These are phyloP conservation scores for Drosophila mercatorum DNA, from an alignment of 2,888 invertebrate species.

Conservation along the genomic window DNA sequence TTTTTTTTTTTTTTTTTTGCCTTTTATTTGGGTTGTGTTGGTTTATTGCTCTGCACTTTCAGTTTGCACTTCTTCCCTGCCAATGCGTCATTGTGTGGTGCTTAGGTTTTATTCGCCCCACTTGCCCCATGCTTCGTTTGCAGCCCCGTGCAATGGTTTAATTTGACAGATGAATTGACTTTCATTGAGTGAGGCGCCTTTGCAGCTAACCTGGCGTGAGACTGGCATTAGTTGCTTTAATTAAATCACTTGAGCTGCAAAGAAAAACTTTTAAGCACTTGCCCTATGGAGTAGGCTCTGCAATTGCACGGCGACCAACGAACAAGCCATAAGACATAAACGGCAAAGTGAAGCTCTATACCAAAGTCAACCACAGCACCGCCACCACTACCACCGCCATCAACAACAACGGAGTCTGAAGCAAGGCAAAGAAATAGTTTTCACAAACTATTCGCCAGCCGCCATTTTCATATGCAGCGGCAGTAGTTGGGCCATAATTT, in stretches of 20 bases:
- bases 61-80: slow-evolving; percentile 34
- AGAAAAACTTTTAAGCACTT: slow-evolving; percentile 49
- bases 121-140: slow-evolving; percentile 42
- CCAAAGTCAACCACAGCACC: slow-evolving; percentile 66
- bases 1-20: slow-evolving; percentile 3
- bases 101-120: slow-evolving; percentile 44
- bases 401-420: slow-evolving; percentile 22
- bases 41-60: slow-evolving; percentile 70
- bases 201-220: slow-evolving; percentile 10
- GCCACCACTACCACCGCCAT: slow-evolving; percentile 14
- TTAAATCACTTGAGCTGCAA: slow-evolving; percentile 57
- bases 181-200: slow-evolving; percentile 41
- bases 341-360: slow-evolving; percentile 57
- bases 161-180: slow-evolving; percentile 73
- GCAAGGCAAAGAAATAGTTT: slow-evolving; percentile 69
- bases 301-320: slow-evolving; percentile 34
- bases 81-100: slow-evolving; percentile 61
- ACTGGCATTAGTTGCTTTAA: slow-evolving; percentile 52
- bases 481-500: slow-evolving; percentile 77
- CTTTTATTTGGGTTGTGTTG: slow-evolving; percentile 35
- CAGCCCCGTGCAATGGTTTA: slow-evolving; percentile 57
- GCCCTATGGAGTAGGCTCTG: slow-evolving; percentile 57
- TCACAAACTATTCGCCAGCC: slow-evolving; percentile 68
- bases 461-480: slow-evolving; percentile 74
- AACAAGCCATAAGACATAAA: slow-evolving; percentile 56